phyloP scores from a whole-genome alignment of 2,113 vertebrate species.

The Protomyctophum bolini region DNA sequence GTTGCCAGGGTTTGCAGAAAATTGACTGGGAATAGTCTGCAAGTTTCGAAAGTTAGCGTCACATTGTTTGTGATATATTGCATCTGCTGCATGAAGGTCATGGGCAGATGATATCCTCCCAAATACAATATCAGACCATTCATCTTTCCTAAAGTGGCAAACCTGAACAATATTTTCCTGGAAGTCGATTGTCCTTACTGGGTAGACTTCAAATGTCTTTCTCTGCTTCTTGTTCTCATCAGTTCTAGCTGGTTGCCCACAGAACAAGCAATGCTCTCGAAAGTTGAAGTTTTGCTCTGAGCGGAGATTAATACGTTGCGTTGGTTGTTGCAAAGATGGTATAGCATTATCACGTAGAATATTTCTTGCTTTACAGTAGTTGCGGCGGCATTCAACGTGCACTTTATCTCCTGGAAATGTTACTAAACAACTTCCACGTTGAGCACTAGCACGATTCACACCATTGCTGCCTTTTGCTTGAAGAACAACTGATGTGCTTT shows the following conservation, averaged over 20 bases:
- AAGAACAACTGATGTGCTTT: neutral
- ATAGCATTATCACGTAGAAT: conserved; percentile 6
- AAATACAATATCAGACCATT: neutral
- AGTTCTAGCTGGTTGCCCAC: too few relatives aligned
- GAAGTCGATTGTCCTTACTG: neutral
- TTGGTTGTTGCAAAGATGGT: neutral
- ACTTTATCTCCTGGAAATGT: neutral
- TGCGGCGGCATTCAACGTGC: neutral
- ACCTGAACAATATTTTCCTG: conserved; percentile 3
- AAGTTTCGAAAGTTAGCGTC: too few relatives aligned
- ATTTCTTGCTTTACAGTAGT: conserved; percentile 1
- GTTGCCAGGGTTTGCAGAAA: too few relatives aligned
- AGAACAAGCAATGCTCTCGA: too few relatives aligned
- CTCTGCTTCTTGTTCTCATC: neutral
- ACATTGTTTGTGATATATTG: too few relatives aligned
- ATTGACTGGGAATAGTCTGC: too few relatives aligned
- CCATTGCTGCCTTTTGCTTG: too few relatives aligned
- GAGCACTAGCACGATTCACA: too few relatives aligned
- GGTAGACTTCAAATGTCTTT: neutral
- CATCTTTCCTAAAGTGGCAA: neutral
- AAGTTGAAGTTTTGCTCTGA: neutral
- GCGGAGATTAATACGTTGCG: neutral
- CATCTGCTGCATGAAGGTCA: conserved; percentile 4
- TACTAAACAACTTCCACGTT: too few relatives aligned
- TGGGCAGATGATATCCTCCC: conserved; percentile 1